Percentiles rank a stretch among this genome's conserved stretches.
Conservation (phyloP, 2,113 vertebrate genomes). For the Baryphthengus martii region DNA sequence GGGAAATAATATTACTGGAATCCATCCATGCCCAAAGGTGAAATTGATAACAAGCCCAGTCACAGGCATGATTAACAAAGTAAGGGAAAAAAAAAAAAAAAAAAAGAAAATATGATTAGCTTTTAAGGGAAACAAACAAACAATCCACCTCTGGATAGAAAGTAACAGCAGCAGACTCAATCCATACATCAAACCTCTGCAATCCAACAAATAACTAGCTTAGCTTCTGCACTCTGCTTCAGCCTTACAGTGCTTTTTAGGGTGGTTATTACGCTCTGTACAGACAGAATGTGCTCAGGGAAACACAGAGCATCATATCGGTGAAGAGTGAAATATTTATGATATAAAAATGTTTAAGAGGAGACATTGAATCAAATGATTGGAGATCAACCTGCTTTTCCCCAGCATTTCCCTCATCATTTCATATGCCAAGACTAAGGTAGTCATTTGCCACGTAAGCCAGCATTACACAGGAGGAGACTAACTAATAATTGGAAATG, state of each 20-base stretch:
- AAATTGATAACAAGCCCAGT: neutral
- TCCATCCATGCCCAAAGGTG: neutral
- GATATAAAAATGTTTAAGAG: neutral
- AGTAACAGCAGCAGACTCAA: neutral
- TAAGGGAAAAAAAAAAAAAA: neutral
- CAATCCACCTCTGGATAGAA: neutral
- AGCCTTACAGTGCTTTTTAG: neutral
- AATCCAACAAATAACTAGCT: neutral
- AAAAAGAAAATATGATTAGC: neutral
- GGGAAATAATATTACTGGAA: neutral
- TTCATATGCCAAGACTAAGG: neutral
- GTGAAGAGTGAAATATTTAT: neutral
- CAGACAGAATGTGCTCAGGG: neutral
- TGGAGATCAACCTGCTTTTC: neutral
- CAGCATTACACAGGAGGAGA: neutral
- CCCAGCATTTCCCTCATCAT: neutral
- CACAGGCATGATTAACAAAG: neutral
- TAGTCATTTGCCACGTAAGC: neutral
- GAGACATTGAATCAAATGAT: neutral
- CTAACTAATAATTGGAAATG: neutral
- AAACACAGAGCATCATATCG: neutral
- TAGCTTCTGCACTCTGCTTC: neutral
- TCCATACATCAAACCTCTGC: neutral
- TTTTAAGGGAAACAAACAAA: neutral
- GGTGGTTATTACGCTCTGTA: neutral